Base-by-base conservation (phyloP, 1,140 invertebrate genomes). In the Cecropterus lyciades region DNA sequence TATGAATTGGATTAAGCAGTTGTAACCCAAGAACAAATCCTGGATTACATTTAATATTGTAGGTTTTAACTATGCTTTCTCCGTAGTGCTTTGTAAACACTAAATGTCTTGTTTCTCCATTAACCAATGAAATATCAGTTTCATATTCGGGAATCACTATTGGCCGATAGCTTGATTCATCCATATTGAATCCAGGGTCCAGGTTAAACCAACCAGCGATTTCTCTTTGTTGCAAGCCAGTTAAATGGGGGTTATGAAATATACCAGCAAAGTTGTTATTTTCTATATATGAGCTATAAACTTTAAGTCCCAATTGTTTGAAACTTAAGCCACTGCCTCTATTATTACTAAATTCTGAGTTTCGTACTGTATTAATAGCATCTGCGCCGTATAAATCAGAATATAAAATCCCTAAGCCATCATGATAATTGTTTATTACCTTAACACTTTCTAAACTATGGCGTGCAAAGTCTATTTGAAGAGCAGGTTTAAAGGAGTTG, bases 381-480 rank as follows among this genome's bases (percentile, higher is more conserved):
- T 98, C 97, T 8, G 96, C 95, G 1, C 96, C 96, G 88, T 97
- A 98, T 33, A 98, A 95, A 86, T 98, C 97, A 0, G 97, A 97
- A 84, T 98, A 98, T 14, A 98, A 89, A 33, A 99, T 94, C 10
- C 97, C 97, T 11, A 99, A 85, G 0, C 98, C 98, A 85, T 98
- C 97, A 79, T 97, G 96, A 20, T 96, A 94, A 86, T 98, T 99
- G 72, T 97, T 95, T 0, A 94, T 91, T 1, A 99, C 93, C 73
- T 95, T 94, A 3, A 99, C 94, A 72, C 96, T 96, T 80, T 98
- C 96, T 69, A 99, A 93, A 17, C 97, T 96, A 82, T 99, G 98
- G 57, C 97, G 95, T 55, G 98, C 97, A 89, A 99, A 99, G 91
- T 99, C 99, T 63, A 99, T 97, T 93, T 99, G 98, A 1, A 99